phyloP scores from a whole-genome alignment of 2,113 vertebrate genomes.

The Sinocyclocheilus anophthalmus region DNA sequence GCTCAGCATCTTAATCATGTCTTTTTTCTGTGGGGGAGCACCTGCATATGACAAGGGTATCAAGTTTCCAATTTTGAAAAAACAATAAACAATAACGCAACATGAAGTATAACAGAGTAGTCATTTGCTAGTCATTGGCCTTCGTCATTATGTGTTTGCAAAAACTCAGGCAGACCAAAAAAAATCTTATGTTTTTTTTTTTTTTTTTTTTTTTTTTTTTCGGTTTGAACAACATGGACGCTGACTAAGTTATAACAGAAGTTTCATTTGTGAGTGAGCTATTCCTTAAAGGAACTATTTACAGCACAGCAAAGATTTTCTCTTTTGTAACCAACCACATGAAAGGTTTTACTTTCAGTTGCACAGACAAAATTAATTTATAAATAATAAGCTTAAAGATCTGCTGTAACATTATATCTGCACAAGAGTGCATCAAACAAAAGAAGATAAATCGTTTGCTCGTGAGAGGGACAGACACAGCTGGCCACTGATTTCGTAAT shows the following conservation, averaged over 20 bases:
- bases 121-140: not conserved
- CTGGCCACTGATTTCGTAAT: conserved; percentile 58
- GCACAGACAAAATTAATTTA: not conserved
- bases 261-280: conserved; percentile 7
- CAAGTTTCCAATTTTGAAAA: not conserved
- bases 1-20: not conserved
- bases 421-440: conserved; percentile 25
- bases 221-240: not conserved
- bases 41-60: not conserved
- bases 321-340: conserved; percentile 2
- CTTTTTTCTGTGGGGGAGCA: not conserved
- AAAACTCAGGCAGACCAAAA: not conserved
- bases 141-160: not conserved
- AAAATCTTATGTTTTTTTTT: not conserved
- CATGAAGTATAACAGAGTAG: not conserved
- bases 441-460: conserved; percentile 47
- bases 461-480: conserved; percentile 56
- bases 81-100: not conserved
- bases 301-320: not conserved
- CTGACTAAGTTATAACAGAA: not conserved
- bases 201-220: too few relatives aligned
- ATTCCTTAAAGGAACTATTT: not conserved
- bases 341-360: not conserved
- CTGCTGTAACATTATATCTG: not conserved
- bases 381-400: not conserved